Conservation (phyloP, 1,140 invertebrate genomes). For the Drosophila nigrodunni region DNA sequence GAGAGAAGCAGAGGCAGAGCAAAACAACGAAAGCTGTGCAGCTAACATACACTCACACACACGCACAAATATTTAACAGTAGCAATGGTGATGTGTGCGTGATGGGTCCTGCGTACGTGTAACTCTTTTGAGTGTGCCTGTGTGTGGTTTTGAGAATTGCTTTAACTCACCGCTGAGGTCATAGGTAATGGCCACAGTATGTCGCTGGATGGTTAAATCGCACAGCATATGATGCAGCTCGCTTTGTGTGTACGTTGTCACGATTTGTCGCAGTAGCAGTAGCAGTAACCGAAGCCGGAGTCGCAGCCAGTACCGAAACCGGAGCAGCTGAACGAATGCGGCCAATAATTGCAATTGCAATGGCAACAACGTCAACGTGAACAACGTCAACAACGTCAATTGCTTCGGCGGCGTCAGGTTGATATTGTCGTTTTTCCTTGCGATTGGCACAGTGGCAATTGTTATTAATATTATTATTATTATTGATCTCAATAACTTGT, state of each 20-base stretch:
- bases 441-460: slow-evolving; percentile 33
- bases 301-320: slow-evolving; percentile 10
- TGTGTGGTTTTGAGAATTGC: slow-evolving; percentile 14
- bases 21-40: not conserved
- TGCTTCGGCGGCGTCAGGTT: slow-evolving; percentile 63
- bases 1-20: not conserved
- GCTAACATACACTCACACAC: too few relatives aligned
- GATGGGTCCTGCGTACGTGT: not conserved
- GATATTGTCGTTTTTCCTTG: slow-evolving; percentile 43
- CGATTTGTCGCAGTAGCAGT: slow-evolving; percentile 18
- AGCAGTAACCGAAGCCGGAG: slow-evolving; percentile 3
- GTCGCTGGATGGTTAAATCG: slow-evolving; percentile 61
- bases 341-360: slow-evolving; percentile 51
- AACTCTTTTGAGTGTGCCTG: not conserved
- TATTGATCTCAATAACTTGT: not conserved
- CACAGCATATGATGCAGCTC: slow-evolving; percentile 66
- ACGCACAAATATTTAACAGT: too few relatives aligned
- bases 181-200: slow-evolving; percentile 65
- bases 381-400: slow-evolving; percentile 33
- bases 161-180: slow-evolving; percentile 61
- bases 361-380: slow-evolving; percentile 42
- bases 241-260: slow-evolving; percentile 55
- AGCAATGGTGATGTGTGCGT: too few relatives aligned
- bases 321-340: slow-evolving; percentile 50
- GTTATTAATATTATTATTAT: too few relatives aligned